These are phyloP conservation scores for Sinonovacula constricta DNA, from an alignment of 1,140 invertebrate genomes.

Conservation along the genomic window DNA sequence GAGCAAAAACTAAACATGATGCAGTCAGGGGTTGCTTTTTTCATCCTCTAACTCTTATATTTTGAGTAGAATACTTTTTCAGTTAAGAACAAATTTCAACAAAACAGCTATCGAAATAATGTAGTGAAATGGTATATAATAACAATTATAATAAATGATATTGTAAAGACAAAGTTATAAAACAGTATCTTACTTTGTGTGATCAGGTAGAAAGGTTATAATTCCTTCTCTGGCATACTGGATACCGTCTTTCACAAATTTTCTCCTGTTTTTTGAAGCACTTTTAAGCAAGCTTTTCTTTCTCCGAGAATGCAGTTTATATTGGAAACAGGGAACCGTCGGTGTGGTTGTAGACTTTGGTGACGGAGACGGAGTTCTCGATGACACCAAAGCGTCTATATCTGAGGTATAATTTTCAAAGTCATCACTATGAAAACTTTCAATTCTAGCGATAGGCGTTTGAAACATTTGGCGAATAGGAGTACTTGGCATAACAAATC, in stretches of 20 bases:
- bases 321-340: constrained; percentile 73
- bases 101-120: no score
- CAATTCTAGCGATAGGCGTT: constrained; percentile 73
- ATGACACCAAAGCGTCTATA: constrained; percentile 59
- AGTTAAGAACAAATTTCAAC: no score
- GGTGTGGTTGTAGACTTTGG: constrained; percentile 68
- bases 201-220: constrained; percentile 23
- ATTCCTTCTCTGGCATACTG: constrained; percentile 51
- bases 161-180: no score
- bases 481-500: constrained; percentile 67
- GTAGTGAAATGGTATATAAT: no score
- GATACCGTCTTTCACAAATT: constrained; percentile 46
- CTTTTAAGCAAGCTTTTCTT: constrained; percentile 62
- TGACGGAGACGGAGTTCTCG: constrained; percentile 59
- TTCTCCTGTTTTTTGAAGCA: constrained; percentile 46
- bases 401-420: constrained; percentile 69
- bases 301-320: constrained; percentile 67
- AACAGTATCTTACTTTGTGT: constrained; percentile 5
- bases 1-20: no score
- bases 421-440: constrained; percentile 76
- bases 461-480: constrained; percentile 69
- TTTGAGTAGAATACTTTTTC: no score
- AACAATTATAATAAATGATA: no score
- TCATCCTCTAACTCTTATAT: no score
- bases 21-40: no score